Evolutionary conservation across 2,797 vertebrate species (phyloP), one percentile per base, ranked within the genome.

Genomic region (Dendrocincla fuliginosa): DNA sequence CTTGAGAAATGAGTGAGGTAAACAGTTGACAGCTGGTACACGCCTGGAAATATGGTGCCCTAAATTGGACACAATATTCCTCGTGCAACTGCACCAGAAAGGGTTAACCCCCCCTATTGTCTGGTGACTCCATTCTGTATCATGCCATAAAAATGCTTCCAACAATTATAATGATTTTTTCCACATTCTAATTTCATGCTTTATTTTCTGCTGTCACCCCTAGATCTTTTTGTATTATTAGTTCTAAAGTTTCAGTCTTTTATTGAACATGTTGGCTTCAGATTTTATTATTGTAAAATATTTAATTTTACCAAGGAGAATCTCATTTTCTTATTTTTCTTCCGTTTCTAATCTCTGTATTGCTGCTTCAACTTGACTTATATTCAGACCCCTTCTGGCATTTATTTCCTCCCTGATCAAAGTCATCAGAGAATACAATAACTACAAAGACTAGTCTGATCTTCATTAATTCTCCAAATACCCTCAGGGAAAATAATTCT

Each of bases 381-480:
- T 74, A 93, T 70, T 90, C 55, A 93, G 82, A 69, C 24, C 30
- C 70, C 87, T 95, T 93, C 83, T 93, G 95, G 92, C 92, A 95
- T 61, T 86, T 92, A 87, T 88, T 96, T 95, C 59, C 17, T 90
- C 44, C n/a, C 22, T 74, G 74, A 94, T 95, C 87, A 94, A 97
- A 96, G 91, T 84, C 82, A 96, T 91, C 93, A 94, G 70, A 5
- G 5, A 91, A 79, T 76, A 91, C 70, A 95, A 94, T 93, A 95
- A 93, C 85, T 87, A 92, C 77, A 94, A 94, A 95, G 83, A 87
- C 85, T 82, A 60, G 73, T 76, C 77, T 96, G 91, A 96, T 96
- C 83, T 91, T 92, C 94, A 95, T 95, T 97, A 93, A 96, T 97
- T 95, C 74, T 81, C 70, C 16, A 95, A 90, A 96, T 61, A 79